Evolutionary conservation across 1,140 invertebrate species (phyloP).

Genomic region (Anoplophora glabripennis): DNA sequence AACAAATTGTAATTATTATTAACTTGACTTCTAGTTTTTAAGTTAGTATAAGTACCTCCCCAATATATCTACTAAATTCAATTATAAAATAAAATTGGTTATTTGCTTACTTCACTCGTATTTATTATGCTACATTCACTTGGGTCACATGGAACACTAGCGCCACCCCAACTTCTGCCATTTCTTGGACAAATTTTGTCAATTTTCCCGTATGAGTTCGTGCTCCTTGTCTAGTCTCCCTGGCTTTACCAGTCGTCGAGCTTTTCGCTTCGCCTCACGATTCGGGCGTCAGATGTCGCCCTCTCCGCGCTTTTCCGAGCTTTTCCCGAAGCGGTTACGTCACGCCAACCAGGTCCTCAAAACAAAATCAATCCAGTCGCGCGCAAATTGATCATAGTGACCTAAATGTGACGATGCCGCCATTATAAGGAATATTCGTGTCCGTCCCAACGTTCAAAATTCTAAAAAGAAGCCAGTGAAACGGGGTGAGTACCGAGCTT

Average conservation of each 20-base stretch:
- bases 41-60: too few species aligned
- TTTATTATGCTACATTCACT: too few species aligned
- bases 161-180: too few species aligned
- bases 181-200: too few species aligned
- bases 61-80: too few species aligned
- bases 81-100: too few species aligned
- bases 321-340: constrained; percentile 24
- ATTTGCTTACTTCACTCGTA: too few species aligned
- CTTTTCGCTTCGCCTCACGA: background rate
- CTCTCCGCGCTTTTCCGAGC: constrained; percentile 5
- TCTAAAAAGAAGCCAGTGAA: constrained; percentile 24
- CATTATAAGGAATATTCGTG: constrained; percentile 33
- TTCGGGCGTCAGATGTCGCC: constrained; percentile 19
- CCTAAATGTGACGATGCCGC: constrained; percentile 38
- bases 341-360: constrained; percentile 20
- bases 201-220: too few species aligned
- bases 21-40: too few species aligned
- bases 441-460: constrained; percentile 31
- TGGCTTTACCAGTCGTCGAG: background rate
- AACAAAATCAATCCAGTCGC: constrained; percentile 33
- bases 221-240: constrained; percentile 3
- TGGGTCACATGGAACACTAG: too few species aligned
- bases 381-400: constrained; percentile 38
- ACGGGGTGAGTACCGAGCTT: constrained; percentile 21
- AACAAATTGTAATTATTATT: too few species aligned